These are phyloP conservation scores for Nemurella pictetii DNA, from an alignment of 2,888 invertebrate species.

Conservation along the genomic window DNA sequence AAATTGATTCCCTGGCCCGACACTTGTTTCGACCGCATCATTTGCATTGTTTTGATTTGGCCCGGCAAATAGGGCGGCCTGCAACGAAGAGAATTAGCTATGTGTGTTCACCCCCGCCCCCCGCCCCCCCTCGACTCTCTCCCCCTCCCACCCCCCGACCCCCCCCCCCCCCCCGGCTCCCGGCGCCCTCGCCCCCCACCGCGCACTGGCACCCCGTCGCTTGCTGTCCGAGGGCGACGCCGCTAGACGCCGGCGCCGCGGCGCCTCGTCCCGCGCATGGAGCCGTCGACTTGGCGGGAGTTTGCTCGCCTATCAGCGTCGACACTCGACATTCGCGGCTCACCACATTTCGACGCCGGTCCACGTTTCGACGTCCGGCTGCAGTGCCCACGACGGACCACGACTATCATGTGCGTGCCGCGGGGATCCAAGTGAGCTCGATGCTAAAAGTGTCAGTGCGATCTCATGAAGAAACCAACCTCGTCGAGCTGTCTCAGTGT, in stretches of 20 bases:
- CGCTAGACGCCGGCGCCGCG: neutral
- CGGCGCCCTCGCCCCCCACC: neutral
- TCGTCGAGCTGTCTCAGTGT: neutral
- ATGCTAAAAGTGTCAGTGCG: neutral
- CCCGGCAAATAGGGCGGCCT: neutral
- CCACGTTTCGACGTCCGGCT: neutral
- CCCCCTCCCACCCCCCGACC: neutral
- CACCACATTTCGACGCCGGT: neutral
- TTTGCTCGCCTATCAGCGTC: conserved; percentile 4
- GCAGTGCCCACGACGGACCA: neutral
- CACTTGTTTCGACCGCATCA: conserved; percentile 8
- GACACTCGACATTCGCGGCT: conserved; percentile 1
- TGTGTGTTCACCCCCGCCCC: conserved; percentile 6
- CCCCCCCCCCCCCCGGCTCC: neutral
- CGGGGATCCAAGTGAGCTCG: conserved; percentile 2
- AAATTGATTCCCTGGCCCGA: neutral
- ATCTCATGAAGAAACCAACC: conserved; percentile 4
- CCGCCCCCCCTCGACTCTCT: neutral
- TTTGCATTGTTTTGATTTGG: conserved; percentile 1
- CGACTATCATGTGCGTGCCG: neutral
- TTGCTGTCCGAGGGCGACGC: neutral
- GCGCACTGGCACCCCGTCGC: neutral
- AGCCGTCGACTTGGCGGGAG: conserved; percentile 2
- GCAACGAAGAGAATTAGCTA: conserved; percentile 3
- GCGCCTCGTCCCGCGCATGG: conserved; percentile 19